These are phyloP conservation scores for Artemia sinica DNA, from an alignment of 2,888 invertebrate genomes.

Conservation along the genomic window DNA sequence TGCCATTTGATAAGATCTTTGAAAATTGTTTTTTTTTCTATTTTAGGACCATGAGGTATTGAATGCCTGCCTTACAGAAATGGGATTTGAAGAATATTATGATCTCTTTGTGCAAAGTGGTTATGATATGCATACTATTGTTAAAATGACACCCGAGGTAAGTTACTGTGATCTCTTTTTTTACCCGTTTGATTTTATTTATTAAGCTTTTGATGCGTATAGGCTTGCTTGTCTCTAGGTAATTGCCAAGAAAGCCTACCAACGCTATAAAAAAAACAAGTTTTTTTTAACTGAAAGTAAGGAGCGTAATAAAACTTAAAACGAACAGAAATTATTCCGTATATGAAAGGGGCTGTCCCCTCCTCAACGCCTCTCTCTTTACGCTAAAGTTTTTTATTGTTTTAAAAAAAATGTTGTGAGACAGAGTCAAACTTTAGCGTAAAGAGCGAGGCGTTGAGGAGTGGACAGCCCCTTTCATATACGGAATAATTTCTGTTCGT, in stretches of 20 bases:
- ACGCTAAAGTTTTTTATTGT: too few species aligned
- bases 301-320: too few species aligned
- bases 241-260: neutral
- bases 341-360: too few species aligned
- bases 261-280: too few species aligned
- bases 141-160: constrained; percentile 95
- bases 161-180: constrained; percentile 17
- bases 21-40: constrained; percentile 6
- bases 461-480: too few species aligned
- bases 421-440: too few species aligned
- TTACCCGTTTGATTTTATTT: neutral
- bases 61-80: constrained; percentile 79
- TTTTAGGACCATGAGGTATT: constrained; percentile 77
- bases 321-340: too few species aligned
- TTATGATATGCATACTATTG: constrained; percentile 91
- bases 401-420: too few species aligned
- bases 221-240: neutral
- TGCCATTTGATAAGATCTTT: neutral
- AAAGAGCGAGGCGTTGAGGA: too few species aligned
- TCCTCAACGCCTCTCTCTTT: too few species aligned
- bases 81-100: constrained; percentile 87
- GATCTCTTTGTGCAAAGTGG: constrained; percentile 82
- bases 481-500: too few species aligned
- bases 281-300: too few species aligned
- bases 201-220: neutral